Evolutionary conservation across 2,797 vertebrate species (phyloP), one percentile per base, ranked within the genome.

Genomic region (Botia almorhae): DNA sequence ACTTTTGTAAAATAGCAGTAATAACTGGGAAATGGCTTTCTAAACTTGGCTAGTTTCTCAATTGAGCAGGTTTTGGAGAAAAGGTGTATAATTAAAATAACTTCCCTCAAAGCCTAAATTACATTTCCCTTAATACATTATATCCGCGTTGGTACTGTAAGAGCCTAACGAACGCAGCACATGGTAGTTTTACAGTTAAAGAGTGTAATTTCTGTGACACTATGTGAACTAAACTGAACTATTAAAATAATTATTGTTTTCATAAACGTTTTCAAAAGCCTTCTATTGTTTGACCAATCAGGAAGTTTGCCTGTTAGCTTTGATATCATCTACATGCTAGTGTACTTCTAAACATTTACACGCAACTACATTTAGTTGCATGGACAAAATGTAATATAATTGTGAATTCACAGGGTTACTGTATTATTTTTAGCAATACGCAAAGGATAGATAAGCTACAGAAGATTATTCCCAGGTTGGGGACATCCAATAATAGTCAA

Each of bases 11-110:
- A 64, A 64, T 79, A 65, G 64, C 56, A 8, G 19, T 78, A 71
- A 71, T 78, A 61, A 67, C 36, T 53, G 11, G 72, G 29, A 72
- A 65, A 79, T 65, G 69, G 60, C 69, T 71, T 79, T 64, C 3
- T 21, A 72, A 79, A 63, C 68, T 71, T 51, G 77, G 48, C 19
- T 53, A 48, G 21, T 39, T 53, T 72, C 19, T 64, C 48, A 51
- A 21, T 21, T 19, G 55, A 21, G 73, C 58, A 29, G 36, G 16
- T 29, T 46, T 17, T 69, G 29, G 46, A 48, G 19, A 26, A 78
- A 78, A 69, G 29, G 29, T 69, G 65, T 36, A 69, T 50, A 48
- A 61, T 69, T 13, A 61, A 69, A 61, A 78, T 60, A 69, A 50
- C 53, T 77, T 77, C 23, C 61, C 65, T n/a, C 0, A n/a, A 16